Base-by-base conservation (phyloP, 2,888 invertebrate species). In the Platycheirus rosarum region DNA sequence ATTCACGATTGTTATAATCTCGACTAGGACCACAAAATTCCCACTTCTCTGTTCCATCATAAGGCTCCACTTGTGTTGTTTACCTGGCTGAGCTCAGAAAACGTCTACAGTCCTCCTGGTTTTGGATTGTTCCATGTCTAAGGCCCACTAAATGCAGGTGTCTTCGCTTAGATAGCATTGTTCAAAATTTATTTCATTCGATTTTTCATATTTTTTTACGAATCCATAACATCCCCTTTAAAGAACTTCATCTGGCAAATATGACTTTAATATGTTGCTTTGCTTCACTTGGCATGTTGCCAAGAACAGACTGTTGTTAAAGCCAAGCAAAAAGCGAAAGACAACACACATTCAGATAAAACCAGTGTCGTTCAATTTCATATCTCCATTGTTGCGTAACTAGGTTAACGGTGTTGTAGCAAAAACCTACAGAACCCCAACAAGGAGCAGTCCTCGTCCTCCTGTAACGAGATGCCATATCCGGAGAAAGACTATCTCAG, bases 371-470 rank as follows among this genome's bases (percentile, higher is more conserved):
- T 37, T 29, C 23, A 66, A 51, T 51, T 70, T 26, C 51, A 62
- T 49, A 53, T 65, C 69, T 44, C 35, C 57, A 62, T 80, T 77
- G 71, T 82, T 82, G 82, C 82, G 69, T 82, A 77, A 82, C 82
- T 82, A 48, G 82, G 82, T 73, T 82, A 82, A 57, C 66, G 40
- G 76, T 76, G 63, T 60, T 80, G 63, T 66, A 66, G 60, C 37
- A n/a, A 75, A 44, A 23, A 23, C 14, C 26, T 14, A 55, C 20
- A 5, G 20, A 13, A 2, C 40, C 14, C 6, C n/a, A n/a, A 48
- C 23, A 46, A 8, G 9, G n/a, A 44, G 18, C 8, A 26, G 18
- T 23, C 23, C n/a, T n/a, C n/a, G n/a, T n/a, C 40, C 40, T 57
- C 60, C 42, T 60, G 60, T 44, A 44, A 60, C 60, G 18, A 60